Evolutionary conservation across 2,797 vertebrate species (phyloP).

Genomic region (Harpagifer antarcticus): DNA sequence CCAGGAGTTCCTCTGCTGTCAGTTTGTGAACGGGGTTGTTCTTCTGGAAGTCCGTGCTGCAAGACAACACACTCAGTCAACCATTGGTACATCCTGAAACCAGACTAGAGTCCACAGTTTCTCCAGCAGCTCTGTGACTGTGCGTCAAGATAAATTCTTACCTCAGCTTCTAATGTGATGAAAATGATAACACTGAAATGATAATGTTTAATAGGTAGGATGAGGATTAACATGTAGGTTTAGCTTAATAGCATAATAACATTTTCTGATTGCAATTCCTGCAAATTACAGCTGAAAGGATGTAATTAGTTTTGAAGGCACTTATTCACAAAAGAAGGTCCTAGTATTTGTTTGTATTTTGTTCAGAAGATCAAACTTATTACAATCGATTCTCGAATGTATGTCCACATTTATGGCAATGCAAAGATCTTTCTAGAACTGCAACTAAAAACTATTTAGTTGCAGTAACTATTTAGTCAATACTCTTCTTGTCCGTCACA

Average conservation of each 20-base stretch:
- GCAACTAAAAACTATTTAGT: no score
- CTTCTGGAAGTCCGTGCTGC: conserved; percentile 94
- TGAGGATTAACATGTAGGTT: no score
- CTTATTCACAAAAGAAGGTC: not conserved
- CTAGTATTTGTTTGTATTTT: not conserved
- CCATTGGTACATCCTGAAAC: not conserved
- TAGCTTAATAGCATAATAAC: not conserved
- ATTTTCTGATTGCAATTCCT: not conserved
- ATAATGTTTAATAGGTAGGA: not conserved
- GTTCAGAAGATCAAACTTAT: no score
- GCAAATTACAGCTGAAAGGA: not conserved
- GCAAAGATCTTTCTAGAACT: no score
- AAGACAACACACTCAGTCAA: conserved; percentile 57
- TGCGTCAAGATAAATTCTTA: not conserved
- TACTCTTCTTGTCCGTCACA: no score
- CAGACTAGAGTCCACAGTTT: not conserved
- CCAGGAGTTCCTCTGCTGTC: conserved; percentile 93
- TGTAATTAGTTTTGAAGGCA: not conserved
- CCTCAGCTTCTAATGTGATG: not conserved
- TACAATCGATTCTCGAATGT: no score
- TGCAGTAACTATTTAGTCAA: no score
- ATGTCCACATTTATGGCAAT: no score
- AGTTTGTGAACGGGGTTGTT: conserved; percentile 96
- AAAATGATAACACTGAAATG: not conserved
- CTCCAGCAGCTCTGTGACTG: not conserved